These are phyloP conservation scores for Steinernema carpocapsae DNA, from an alignment of 2,888 invertebrate genomes.

Conservation along the genomic window DNA sequence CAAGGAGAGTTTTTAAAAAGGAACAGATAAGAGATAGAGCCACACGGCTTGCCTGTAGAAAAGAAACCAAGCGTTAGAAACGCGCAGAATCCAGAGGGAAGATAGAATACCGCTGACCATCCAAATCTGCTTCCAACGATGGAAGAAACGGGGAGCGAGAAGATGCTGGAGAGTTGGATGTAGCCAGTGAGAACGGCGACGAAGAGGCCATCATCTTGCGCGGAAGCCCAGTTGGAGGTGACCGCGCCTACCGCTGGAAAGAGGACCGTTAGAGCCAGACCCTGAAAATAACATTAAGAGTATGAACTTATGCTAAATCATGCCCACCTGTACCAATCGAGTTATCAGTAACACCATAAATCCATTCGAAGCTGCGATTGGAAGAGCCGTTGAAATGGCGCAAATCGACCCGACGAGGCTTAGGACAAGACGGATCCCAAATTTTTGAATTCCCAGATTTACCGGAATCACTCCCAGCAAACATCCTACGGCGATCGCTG, in stretches of 20 bases:
- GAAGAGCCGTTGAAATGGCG: background rate
- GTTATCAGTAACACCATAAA: background rate
- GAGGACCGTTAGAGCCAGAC: conserved; percentile 7
- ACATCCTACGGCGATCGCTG: conserved; percentile 1
- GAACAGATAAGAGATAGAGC: too few species aligned
- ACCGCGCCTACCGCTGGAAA: conserved; percentile 9
- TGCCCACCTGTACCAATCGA: background rate
- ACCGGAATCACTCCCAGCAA: conserved; percentile 10
- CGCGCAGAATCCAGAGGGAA: conserved; percentile 11
- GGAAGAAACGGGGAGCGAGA: background rate
- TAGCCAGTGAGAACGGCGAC: conserved; percentile 18
- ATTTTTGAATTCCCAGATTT: background rate
- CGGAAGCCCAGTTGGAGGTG: conserved; percentile 7
- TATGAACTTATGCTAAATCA: background rate
- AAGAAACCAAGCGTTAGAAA: conserved; percentile 30
- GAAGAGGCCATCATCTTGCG: background rate
- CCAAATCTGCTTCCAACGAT: conserved; percentile 15
- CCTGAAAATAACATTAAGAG: background rate
- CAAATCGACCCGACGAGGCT: background rate
- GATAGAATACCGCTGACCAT: conserved; percentile 33
- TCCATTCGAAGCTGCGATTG: background rate
- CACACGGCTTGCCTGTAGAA: too few species aligned
- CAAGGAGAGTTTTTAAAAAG: conserved; percentile 14
- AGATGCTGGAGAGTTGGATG: conserved; percentile 34
- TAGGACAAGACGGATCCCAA: background rate